Evolutionary conservation across 2,113 vertebrate species (phyloP).

Genomic region (Tachysurus fulvidraco): DNA sequence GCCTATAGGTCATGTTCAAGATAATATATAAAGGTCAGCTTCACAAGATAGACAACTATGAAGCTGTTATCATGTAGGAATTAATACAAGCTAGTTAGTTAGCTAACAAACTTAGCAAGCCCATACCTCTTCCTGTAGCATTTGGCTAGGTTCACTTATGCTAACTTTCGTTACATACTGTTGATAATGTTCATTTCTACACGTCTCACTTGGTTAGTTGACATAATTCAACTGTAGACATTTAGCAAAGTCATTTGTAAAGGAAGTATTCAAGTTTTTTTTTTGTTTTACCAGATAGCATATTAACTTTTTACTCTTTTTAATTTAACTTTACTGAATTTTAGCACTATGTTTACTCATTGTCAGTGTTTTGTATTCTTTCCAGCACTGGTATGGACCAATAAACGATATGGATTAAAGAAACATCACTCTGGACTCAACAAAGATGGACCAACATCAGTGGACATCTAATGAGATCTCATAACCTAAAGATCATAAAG

Average conservation of each 20-base stretch:
- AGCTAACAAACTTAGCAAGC: background rate
- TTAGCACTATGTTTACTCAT: background rate
- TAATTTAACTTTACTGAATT: no score
- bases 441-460: background rate
- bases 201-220: background rate
- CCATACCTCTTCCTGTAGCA: background rate
- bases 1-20: background rate
- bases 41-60: background rate
- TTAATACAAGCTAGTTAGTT: background rate
- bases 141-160: background rate
- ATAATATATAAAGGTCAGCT: background rate
- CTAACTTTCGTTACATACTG: background rate
- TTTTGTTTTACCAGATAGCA: background rate
- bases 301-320: background rate
- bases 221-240: background rate
- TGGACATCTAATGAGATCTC: background rate
- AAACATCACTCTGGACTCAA: background rate
- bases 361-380: background rate
- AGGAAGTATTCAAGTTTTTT: background rate
- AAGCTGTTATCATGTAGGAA: background rate
- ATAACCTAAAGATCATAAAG: background rate
- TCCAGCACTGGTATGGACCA: background rate
- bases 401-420: background rate
- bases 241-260: background rate
- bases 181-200: background rate